Evolutionary conservation across 2,113 vertebrate genomes (phyloP).

Genomic region (Odontophorus gujanensis): DNA sequence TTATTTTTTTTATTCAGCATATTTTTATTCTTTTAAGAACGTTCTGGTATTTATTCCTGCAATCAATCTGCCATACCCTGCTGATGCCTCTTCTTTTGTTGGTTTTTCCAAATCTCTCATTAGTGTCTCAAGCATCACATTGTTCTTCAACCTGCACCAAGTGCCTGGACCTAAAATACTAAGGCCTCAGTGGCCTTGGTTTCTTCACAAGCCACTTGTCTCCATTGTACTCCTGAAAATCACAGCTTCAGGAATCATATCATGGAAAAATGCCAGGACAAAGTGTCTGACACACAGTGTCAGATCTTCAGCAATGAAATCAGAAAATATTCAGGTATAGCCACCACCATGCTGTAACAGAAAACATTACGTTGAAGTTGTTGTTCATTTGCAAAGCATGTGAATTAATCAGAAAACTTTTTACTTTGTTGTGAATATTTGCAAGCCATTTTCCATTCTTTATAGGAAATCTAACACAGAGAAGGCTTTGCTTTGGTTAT

Average conservation of each 20-base stretch:
- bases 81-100: background rate
- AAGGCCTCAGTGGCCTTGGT: background rate
- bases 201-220: background rate
- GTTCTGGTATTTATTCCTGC: constrained; percentile 6
- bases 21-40: constrained; percentile 28
- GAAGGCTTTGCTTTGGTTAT: background rate
- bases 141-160: background rate
- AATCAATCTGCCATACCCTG: constrained; percentile 22
- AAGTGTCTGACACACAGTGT: background rate
- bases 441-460: background rate
- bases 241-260: background rate
- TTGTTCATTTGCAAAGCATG: background rate
- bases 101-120: constrained; percentile 7
- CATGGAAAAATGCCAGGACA: background rate
- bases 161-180: background rate
- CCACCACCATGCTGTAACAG: background rate
- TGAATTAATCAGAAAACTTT: background rate
- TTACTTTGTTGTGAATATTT: background rate
- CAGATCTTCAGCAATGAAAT: background rate
- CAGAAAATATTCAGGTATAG: background rate
- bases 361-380: background rate
- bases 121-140: background rate
- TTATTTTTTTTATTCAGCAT: background rate
- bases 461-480: background rate
- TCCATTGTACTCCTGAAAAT: background rate